Evolutionary conservation across 2,888 invertebrate genomes (phyloP), one percentile per base, ranked within the genome.

Genomic region (Parascotia fuliginaria): DNA sequence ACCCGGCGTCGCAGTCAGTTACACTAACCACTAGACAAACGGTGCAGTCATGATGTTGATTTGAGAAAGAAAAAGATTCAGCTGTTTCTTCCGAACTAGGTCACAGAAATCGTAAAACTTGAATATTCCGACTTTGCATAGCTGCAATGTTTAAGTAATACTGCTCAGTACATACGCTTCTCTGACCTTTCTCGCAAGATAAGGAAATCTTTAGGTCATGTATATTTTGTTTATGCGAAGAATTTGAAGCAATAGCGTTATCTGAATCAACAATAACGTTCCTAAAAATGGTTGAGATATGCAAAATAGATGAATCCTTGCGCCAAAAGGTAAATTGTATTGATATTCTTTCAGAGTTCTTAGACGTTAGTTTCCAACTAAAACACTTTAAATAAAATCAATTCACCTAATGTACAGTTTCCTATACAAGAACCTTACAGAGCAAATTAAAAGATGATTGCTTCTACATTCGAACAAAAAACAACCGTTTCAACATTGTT

Each of bases 391-490:
- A 49, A 49, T 53, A 46, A 53, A 59, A 44, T 60, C 42, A 41
- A 64, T 59, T 60, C 34, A 42, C 46, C 48, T 34, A 58, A 53
- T 60, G 54, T 53, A 49, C 65, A 60, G 41, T 64, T 59, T 41
- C 32, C 9, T n/a, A n/a, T n/a, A n/a, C n/a, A 41, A 59, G 43
- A 59, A 49, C 34, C 49, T 49, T 34, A 9, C 37, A 46, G 48
- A 64, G 60, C 60, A 59, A 60, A 64, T 64, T 64, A 60, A 60
- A 60, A 59, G 65, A 49, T 64, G 48, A 64, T 53, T 60, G 40
- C 44, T 59, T 45, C 22, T 15, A 15, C 4, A 5, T n/a, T 0
- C 38, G 43, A 41, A 46, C 32, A 14, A 60, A 39, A 60, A 41
- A 42, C 3, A 4, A 36, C 60, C 14, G 46, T 64, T 28, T 34